These are phyloP conservation scores for Liopterus haemorrhoidalis DNA, from an alignment of 2,888 invertebrate genomes.

Conservation along the genomic window DNA sequence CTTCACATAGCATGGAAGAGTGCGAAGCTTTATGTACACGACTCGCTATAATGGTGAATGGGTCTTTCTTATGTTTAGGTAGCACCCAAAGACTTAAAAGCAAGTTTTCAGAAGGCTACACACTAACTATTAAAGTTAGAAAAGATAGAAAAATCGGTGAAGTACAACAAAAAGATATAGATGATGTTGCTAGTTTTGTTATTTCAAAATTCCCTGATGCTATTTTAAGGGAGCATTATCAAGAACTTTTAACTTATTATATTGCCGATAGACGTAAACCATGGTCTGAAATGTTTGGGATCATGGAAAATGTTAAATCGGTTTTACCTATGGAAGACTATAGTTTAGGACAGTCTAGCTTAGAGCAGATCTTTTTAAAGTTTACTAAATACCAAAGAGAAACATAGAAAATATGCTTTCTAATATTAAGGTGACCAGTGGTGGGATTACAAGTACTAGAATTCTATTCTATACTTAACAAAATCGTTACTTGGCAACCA, in stretches of 20 bases:
- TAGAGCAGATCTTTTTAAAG: conserved; percentile 73
- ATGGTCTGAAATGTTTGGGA: conserved; percentile 72
- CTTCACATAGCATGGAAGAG: conserved; percentile 84
- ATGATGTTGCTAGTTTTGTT: conserved; percentile 31
- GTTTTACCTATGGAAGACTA: conserved; percentile 65
- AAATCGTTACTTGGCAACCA: no score
- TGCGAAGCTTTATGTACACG: conserved; percentile 78
- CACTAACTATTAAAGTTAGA: conserved; percentile 44
- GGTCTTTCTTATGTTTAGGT: conserved; percentile 71
- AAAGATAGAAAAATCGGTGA: conserved; percentile 31
- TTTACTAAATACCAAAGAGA: conserved; percentile 54
- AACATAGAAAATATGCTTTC: no score
- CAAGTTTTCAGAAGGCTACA: conserved; percentile 62
- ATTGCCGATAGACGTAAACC: conserved; percentile 53
- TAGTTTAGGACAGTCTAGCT: conserved; percentile 72
- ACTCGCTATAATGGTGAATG: conserved; percentile 82
- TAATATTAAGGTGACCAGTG: no score
- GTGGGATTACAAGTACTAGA: no score
- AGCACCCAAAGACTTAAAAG: conserved; percentile 76
- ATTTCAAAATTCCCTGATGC: conserved; percentile 38
- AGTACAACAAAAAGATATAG: conserved; percentile 19
- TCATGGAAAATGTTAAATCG: conserved; percentile 56
- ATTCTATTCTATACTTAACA: no score
- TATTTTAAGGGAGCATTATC: conserved; percentile 59
- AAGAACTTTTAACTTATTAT: conserved; percentile 68